Evolutionary conservation across 2,113 vertebrate genomes (phyloP), one percentile per base, ranked within the genome.

Genomic region (Petroica traversi): DNA sequence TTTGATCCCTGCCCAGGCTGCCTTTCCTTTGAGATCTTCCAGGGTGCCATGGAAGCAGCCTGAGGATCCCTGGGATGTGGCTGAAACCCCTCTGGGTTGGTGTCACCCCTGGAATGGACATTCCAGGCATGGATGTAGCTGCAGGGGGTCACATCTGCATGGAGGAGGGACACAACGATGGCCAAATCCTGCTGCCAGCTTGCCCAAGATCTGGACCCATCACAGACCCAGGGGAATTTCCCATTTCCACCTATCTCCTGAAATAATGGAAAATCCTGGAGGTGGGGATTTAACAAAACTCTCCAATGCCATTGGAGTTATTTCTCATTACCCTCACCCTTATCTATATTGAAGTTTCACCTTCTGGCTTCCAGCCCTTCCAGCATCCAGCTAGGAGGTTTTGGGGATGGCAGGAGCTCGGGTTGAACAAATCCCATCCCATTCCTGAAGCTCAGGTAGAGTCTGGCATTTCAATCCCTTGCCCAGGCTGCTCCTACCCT

Each of bases 161-260:
- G 18, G n/a, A 64, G 52, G 33, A 51, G 55, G 55, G 79, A 45
- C 48, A n/a, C 19, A 31, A 20, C 0, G 0, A 31, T 25, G 16
- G 57, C 20, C 48, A 54, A 45, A 38, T 24, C 18, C 26, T 67
- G 54, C 48, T 41, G 10, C 28, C 66, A 75, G 43, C 22, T 82
- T 76, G 31, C 18, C 33, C 52, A 46, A 67, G 40, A 61, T 14
- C 51, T 40, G 51, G n/a, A 48, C 5, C 7, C 18, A 6, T 5
- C 48, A 36, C 24, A 82, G 15, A 72, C 2, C 4, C 36, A 36
- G 46, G 16, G 14, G 14, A 26, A 66, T 51, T 79, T 5, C 17
- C 11, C 10, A 8, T 41, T 36, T 63, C 64, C 7, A 29, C 6
- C 26, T 14, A 2, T 41, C 5, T 9, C 38, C 49, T 61, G 45